Evolutionary conservation across 2,888 invertebrate species (phyloP), one percentile per base, ranked within the genome.

Genomic region (Rotaria sp.): DNA sequence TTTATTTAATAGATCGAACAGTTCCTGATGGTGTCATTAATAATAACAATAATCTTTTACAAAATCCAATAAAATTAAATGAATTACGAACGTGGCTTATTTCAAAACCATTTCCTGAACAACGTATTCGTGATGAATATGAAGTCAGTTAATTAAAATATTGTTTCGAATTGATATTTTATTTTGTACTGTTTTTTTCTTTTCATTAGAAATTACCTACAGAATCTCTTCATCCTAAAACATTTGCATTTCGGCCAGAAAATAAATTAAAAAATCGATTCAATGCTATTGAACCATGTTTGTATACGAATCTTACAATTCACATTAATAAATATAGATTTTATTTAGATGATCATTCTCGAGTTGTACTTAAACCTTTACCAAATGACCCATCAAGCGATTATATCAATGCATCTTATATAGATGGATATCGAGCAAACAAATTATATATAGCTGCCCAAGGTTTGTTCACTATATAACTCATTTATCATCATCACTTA

Each of bases 371-470:
- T 80, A 89, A 89, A 30, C 88, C 89, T 45, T 88, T 89, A 84
- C 88, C 88, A 48, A 89, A 88, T 45, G 90, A 90, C 38, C 88
- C 88, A 15, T 88, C 89, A 86, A 90, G 90, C 84, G 91, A 91
- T 87, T 91, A 90, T 87, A 90, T 91, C 87, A 91, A 91, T 87
- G 91, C 91, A 57, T 90, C 89, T 88, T 91, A 90, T 88, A 90
- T 91, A 15, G 90, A 90, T 88, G 91, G 86, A 45, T 84, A 57
- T 67, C 38, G 57, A 24, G 67, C 84, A 67, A 67, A 38, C 45
- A 86, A 59, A 41, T 35, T 52, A 24, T 87, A 87, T 26, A 87
- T 87, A 15, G 87, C 86, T 75, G 52, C 85, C 59, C 52, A 80
- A 80, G 80, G 80, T 80, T 41, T 45, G 80, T 80, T 26, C 45